These are phyloP conservation scores for Phaethon lepturus DNA, from an alignment of 2,113 vertebrate species.

Conservation along the genomic window DNA sequence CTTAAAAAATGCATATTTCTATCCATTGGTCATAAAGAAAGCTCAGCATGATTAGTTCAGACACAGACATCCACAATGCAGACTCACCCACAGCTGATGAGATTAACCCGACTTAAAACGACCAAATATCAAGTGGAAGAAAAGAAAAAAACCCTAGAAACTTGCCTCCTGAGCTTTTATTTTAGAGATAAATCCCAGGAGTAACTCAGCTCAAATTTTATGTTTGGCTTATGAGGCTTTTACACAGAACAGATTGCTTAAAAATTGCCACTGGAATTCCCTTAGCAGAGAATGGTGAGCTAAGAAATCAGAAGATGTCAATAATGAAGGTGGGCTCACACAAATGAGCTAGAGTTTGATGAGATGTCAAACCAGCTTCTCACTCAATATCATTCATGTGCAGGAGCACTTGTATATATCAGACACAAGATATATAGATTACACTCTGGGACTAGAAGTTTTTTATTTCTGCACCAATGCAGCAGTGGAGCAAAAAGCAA, in stretches of 20 bases:
- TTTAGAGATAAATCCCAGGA: not conserved
- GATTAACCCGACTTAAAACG: not conserved
- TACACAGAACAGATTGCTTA: not conserved
- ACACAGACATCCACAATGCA: not conserved
- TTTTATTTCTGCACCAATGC: not conserved
- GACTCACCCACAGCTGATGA: not conserved
- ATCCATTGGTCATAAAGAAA: not conserved
- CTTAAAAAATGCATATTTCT: not conserved
- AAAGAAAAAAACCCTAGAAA: not conserved
- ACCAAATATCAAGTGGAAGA: not conserved
- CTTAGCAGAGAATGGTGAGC: not conserved
- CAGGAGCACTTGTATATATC: not conserved
- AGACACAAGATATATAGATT: not conserved
- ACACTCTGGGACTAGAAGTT: not conserved
- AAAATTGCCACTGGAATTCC: not conserved
- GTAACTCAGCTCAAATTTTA: not conserved
- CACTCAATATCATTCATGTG: not conserved
- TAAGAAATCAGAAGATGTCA: not conserved
- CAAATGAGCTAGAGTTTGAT: not conserved
- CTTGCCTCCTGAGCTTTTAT: not conserved
- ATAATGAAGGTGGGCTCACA: not conserved
- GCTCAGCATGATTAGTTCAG: not conserved
- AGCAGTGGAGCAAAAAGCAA: not conserved
- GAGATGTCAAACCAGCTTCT: not conserved
- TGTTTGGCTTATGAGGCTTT: not conserved